Evolutionary conservation across 2,113 vertebrate genomes (phyloP).

Genomic region (Pelusios castaneus): DNA sequence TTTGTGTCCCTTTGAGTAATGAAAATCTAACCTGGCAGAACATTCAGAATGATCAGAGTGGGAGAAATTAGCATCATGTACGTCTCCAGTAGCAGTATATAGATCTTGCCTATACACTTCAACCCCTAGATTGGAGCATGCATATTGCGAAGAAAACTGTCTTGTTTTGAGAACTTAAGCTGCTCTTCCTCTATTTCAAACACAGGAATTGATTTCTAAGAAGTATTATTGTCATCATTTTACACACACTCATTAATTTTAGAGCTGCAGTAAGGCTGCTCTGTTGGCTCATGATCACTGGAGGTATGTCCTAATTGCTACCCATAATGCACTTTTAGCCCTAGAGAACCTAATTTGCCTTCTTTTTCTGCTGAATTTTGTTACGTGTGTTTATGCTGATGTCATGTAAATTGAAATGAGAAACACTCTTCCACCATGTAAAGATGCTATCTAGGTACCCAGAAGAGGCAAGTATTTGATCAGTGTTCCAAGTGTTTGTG

Average conservation of each 20-base stretch:
- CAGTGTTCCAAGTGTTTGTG: not conserved
- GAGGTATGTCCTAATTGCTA: slow-evolving; percentile 65
- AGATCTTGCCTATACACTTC: not conserved
- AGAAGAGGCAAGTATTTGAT: not conserved
- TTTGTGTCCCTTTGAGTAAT: not conserved
- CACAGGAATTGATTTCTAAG: not conserved
- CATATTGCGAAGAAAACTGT: not conserved
- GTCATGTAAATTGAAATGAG: slow-evolving; percentile 42
- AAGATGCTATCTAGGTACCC: not conserved
- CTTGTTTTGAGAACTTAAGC: slow-evolving; percentile 2
- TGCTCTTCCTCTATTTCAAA: slow-evolving; percentile 3
- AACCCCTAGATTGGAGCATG: not conserved
- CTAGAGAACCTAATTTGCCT: slow-evolving; percentile 43
- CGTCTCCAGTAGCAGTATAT: accelerated
- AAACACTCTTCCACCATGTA: slow-evolving; percentile 20
- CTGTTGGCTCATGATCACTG: slow-evolving; percentile 23
- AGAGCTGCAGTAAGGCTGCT: slow-evolving; percentile 49
- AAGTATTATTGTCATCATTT: slow-evolving; percentile 34
- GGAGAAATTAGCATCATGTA: not conserved
- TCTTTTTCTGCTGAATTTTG: slow-evolving; percentile 7
- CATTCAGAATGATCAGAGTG: not conserved
- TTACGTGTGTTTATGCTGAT: slow-evolving; percentile 48
- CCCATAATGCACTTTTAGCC: slow-evolving; percentile 60
- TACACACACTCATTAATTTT: slow-evolving; percentile 51
- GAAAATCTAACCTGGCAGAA: not conserved